Evolutionary conservation across 2,888 invertebrate genomes (phyloP).

Genomic region (Mycogona germanica): DNA sequence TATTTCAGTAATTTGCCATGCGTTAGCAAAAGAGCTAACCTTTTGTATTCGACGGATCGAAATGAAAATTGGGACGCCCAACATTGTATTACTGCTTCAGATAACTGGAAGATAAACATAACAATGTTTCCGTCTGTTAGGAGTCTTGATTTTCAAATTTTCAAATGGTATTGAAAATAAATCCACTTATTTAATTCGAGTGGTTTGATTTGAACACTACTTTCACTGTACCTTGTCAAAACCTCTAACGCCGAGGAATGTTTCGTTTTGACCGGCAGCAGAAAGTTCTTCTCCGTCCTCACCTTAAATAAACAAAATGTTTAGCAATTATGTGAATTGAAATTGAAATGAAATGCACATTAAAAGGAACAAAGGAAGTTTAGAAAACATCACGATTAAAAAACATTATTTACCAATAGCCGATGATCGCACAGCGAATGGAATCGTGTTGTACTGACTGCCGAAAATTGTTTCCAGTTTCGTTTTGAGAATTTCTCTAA

Average conservation of each 20-base stretch:
- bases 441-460: slow-evolving; percentile 6
- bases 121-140: too few species aligned
- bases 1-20: too few species aligned
- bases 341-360: neutral
- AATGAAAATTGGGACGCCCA: slow-evolving; percentile 72
- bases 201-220: neutral
- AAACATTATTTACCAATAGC: slow-evolving; percentile 10
- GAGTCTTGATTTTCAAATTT: neutral
- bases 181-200: neutral
- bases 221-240: slow-evolving; percentile 24
- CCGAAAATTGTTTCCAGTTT: slow-evolving; percentile 10
- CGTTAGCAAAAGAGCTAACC: too few species aligned
- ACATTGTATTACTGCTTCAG: slow-evolving; percentile 49
- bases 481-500: neutral
- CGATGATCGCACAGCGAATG: slow-evolving; percentile 18
- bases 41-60: slow-evolving; percentile 63
- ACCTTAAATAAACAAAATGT: slow-evolving; percentile 40
- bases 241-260: slow-evolving; percentile 52
- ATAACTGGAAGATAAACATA: slow-evolving; percentile 27
- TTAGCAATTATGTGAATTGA: neutral
- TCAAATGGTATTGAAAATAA: neutral
- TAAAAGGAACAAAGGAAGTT: too few species aligned
- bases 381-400: neutral
- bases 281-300: slow-evolving; percentile 70
- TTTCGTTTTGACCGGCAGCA: slow-evolving; percentile 73